Evolutionary conservation across 2,888 invertebrate species (phyloP).

Genomic region (Plemyria rubiginata): DNA sequence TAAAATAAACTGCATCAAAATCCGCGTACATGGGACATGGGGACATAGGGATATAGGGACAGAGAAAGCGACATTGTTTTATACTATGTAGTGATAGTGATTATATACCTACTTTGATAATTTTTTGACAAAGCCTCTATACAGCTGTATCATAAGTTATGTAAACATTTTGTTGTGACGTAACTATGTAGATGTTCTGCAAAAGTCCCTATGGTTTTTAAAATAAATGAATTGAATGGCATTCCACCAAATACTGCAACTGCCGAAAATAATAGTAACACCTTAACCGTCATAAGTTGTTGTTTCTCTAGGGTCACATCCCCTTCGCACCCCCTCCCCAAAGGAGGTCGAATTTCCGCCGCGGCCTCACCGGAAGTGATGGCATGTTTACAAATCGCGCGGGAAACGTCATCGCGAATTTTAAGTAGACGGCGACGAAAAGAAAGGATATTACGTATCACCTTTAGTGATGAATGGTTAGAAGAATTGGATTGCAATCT

Average conservation of each 20-base stretch:
- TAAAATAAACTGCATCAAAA: no score
- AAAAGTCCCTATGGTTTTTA: no score
- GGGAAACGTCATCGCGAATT: constrained; percentile 76
- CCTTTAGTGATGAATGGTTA: constrained; percentile 27
- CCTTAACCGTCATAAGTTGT: constrained; percentile 28
- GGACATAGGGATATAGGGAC: no score
- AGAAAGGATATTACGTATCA: constrained; percentile 40
- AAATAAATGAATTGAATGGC: neutral
- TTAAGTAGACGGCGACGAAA: constrained; percentile 68
- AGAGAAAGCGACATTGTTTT: no score
- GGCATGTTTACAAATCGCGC: constrained; percentile 84
- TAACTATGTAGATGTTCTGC: no score
- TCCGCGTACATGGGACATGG: no score
- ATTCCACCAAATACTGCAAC: neutral
- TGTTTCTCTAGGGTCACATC: constrained; percentile 18
- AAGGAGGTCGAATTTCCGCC: constrained; percentile 79
- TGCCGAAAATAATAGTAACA: constrained; percentile 13
- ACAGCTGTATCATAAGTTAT: no score
- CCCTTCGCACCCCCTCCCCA: constrained; percentile 8
- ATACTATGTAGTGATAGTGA: no score
- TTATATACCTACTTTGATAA: no score
- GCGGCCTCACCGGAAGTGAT: constrained; percentile 77
- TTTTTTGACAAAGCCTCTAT: no score
- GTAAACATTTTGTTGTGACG: no score
- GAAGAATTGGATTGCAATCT: neutral